Percentiles rank a stretch among this genome's conserved stretches.
phyloP scores from a whole-genome alignment of 2,888 invertebrate genomes.

The Pollenia griseotomentosa region DNA sequence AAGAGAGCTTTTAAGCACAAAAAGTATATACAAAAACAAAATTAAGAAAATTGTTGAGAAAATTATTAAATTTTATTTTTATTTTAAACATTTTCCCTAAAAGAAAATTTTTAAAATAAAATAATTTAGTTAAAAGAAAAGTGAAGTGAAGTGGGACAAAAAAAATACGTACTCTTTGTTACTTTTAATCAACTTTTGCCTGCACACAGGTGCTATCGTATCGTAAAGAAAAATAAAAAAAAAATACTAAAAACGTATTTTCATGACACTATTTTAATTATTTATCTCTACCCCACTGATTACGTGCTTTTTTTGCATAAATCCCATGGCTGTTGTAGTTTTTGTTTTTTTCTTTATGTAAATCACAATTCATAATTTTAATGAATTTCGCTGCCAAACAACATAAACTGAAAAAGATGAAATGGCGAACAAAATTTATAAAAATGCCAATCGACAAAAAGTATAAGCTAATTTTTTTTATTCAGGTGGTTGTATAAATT shows the following conservation, averaged over 20 bases:
- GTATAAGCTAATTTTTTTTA: background rate
- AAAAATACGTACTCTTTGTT: too few relatives aligned
- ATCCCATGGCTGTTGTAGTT: background rate
- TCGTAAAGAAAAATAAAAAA: background rate
- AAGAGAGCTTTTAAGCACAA: too few relatives aligned
- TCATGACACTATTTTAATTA: slow-evolving; percentile 3
- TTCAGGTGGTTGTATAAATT: slow-evolving; percentile 47
- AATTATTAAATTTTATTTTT: too few relatives aligned
- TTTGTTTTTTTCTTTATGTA: background rate
- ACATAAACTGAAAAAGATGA: slow-evolving; percentile 23
- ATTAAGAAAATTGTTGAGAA: too few relatives aligned
- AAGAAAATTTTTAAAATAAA: too few relatives aligned
- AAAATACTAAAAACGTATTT: background rate
- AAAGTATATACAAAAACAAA: too few relatives aligned
- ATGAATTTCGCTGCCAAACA: slow-evolving; percentile 7
- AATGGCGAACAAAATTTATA: background rate
- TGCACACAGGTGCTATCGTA: too few relatives aligned
- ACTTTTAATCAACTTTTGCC: too few relatives aligned
- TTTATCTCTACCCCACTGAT: background rate
- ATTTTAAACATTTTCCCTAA: too few relatives aligned
- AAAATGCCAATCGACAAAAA: background rate
- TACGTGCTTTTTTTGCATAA: background rate
- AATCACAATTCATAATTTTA: slow-evolving; percentile 17
- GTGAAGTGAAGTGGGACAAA: too few relatives aligned
- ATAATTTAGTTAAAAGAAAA: too few relatives aligned